A percentile compares a stretch with the other conserved stretches of the same genome.
These are phyloP conservation scores for Oncorhynchus masou DNA, from an alignment of 2,113 vertebrate genomes.

Conservation along the genomic window DNA sequence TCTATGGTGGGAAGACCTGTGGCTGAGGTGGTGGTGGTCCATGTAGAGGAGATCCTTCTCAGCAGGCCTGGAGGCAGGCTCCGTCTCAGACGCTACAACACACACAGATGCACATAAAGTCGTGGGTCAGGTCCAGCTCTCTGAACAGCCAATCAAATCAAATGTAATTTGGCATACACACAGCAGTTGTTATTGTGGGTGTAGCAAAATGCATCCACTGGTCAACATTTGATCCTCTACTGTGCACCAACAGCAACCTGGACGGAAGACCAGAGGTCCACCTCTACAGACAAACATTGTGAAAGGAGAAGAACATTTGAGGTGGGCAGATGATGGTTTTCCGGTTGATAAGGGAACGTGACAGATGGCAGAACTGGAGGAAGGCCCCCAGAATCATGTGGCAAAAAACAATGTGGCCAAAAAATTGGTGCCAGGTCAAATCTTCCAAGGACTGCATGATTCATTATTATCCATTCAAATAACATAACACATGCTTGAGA, in stretches of 20 bases:
- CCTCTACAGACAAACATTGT: not conserved
- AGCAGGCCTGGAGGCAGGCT: slow-evolving; percentile 89
- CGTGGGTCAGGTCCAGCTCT: not conserved
- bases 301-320: not conserved
- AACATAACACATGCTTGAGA: no score
- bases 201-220: not conserved
- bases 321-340: not conserved
- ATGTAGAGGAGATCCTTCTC: slow-evolving; percentile 91
- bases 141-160: not conserved
- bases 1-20: slow-evolving; percentile 94
- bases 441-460: no score
- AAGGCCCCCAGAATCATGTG: not conserved
- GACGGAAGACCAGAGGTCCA: not conserved
- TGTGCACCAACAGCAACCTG: not conserved
- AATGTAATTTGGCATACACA: no score
- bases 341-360: not conserved
- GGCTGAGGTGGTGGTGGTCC: slow-evolving; percentile 98
- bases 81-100: slow-evolving; percentile 83
- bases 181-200: no score
- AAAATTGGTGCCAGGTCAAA: no score
- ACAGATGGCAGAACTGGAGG: not conserved
- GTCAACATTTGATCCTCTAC: not conserved
- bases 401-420: no score
- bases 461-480: no score
- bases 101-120: not conserved